Evolutionary conservation across 2,113 vertebrate genomes (phyloP).

Genomic region (Cynocephalus volans): DNA sequence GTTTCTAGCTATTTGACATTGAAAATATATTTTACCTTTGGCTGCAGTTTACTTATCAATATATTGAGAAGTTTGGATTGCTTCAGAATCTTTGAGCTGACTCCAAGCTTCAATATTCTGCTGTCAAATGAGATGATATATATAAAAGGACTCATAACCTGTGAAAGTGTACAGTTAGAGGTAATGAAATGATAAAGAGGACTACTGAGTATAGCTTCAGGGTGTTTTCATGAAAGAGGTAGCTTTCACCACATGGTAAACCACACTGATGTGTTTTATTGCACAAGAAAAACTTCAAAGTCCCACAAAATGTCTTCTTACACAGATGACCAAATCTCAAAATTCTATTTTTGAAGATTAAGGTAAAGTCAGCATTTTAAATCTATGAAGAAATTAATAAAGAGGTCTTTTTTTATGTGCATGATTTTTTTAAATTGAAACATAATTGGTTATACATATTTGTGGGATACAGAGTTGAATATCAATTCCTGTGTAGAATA

Average conservation of each 20-base stretch:
- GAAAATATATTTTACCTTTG: neutral
- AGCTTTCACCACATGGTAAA: neutral
- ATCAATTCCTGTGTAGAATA: too few relatives aligned
- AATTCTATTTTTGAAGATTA: conserved; percentile 12
- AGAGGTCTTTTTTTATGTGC: too few relatives aligned
- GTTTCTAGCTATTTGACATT: neutral
- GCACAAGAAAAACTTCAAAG: neutral
- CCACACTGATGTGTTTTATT: neutral
- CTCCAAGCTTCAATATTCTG: neutral
- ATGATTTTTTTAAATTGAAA: too few relatives aligned
- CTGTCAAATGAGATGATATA: neutral
- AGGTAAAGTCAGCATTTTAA: neutral
- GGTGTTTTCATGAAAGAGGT: neutral
- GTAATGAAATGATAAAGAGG: neutral
- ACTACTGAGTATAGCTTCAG: neutral
- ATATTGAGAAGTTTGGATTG: neutral
- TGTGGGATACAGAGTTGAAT: too few relatives aligned
- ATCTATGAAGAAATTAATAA: neutral
- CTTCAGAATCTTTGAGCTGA: neutral
- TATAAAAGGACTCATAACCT: neutral
- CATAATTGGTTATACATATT: too few relatives aligned
- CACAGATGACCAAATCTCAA: neutral
- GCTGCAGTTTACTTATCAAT: neutral
- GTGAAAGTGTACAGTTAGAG: neutral
- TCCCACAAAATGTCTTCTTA: neutral